Percentiles rank a stretch among this genome's conserved stretches.
phyloP scores from a whole-genome alignment of 2,888 invertebrate species.

The Caenorhabditis macrosperma region DNA sequence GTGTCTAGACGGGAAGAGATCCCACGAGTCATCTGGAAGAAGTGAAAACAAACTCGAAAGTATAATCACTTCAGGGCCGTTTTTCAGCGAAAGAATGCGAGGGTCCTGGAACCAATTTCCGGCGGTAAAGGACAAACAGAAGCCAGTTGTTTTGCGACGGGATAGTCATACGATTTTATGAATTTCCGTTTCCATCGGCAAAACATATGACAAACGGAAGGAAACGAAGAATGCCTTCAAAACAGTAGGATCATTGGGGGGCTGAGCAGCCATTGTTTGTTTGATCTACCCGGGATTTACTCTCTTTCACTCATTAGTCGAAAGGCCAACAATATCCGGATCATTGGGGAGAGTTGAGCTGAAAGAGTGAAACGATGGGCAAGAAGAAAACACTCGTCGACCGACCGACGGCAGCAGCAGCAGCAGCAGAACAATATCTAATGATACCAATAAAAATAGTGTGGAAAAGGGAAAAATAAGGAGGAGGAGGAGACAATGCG shows the following conservation, averaged over 20 bases:
- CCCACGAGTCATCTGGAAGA: not conserved
- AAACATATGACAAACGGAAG: not conserved
- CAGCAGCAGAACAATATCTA: not conserved
- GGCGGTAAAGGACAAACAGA: not conserved
- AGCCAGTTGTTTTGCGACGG: not conserved
- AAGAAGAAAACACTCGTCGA: not conserved
- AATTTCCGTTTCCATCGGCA: slow-evolving; percentile 2
- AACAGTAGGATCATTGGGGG: not conserved
- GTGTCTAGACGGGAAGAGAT: not conserved
- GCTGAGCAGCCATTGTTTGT: not conserved
- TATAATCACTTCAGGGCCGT: not conserved
- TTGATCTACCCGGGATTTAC: slow-evolving; percentile 1
- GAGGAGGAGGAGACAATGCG: not conserved
- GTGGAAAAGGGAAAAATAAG: not conserved
- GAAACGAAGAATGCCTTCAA: not conserved
- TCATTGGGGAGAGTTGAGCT: not conserved
- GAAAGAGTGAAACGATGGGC: not conserved
- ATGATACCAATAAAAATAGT: slow-evolving; percentile 18
- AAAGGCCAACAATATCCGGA: not conserved
- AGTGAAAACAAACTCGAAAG: not conserved
- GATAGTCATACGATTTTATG: slow-evolving; percentile 9
- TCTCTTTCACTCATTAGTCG: not conserved
- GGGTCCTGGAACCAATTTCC: slow-evolving; percentile 7
- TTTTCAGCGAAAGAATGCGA: not conserved
- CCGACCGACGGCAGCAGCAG: too few species aligned